These are phyloP conservation scores for Ctenosaura bakeri DNA, from an alignment of 2,797 vertebrate species.

Conservation along the genomic window DNA sequence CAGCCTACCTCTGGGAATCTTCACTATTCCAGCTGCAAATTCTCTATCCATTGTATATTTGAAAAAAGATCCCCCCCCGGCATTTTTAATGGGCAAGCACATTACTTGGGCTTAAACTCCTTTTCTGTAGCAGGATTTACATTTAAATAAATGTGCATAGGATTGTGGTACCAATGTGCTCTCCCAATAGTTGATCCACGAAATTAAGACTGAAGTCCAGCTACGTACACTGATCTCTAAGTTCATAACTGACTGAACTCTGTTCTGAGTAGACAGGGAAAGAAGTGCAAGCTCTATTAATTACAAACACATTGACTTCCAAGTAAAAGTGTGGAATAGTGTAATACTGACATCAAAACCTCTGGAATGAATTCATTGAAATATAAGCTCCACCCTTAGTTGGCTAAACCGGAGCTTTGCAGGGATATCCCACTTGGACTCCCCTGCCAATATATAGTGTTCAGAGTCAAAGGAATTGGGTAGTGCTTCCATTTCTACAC, in stretches of 20 bases:
- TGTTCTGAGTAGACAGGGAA: background rate
- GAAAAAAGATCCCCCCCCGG: background rate
- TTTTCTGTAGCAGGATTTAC: background rate
- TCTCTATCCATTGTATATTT: background rate
- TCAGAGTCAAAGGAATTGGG: background rate
- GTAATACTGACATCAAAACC: background rate
- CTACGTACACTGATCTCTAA: background rate
- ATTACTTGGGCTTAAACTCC: background rate
- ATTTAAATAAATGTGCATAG: background rate
- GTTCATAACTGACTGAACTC: background rate
- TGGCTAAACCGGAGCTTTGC: background rate
- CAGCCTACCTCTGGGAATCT: background rate
- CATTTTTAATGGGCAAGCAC: background rate
- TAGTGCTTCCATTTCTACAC: background rate
- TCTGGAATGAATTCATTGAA: background rate
- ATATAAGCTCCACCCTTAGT: background rate
- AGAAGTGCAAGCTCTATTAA: background rate
- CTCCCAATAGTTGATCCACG: background rate
- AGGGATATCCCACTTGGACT: background rate
- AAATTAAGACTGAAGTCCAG: background rate
- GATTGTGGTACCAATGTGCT: background rate
- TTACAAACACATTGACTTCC: background rate
- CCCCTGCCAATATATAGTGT: background rate
- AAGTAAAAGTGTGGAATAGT: background rate
- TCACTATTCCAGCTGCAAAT: background rate